Percentiles rank a stretch among this genome's conserved stretches.
Conservation (phyloP, 1,140 invertebrate genomes). For the Lepidostoma basale region DNA sequence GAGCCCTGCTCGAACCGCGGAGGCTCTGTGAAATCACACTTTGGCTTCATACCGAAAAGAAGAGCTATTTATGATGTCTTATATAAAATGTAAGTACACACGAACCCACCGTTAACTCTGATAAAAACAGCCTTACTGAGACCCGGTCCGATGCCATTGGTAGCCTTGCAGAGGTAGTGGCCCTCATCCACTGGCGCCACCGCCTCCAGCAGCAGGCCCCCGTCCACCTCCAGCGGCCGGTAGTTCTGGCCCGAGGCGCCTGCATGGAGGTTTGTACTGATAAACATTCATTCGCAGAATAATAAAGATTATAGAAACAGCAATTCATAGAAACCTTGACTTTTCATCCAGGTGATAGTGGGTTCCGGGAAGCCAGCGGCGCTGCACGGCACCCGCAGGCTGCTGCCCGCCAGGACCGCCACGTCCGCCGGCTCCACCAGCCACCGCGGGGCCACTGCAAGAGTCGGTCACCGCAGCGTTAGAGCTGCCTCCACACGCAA, state of each 20-base stretch:
- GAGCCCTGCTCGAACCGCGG: conserved; percentile 77
- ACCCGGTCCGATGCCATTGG: conserved; percentile 82
- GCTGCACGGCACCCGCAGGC: conserved; percentile 76
- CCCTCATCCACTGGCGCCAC: conserved; percentile 78
- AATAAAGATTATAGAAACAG: no score
- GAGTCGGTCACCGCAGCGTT: neutral
- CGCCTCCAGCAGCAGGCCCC: conserved; percentile 72
- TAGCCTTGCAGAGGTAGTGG: conserved; percentile 84
- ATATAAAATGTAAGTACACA: neutral
- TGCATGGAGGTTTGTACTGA: no score
- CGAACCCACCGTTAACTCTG: conserved; percentile 75
- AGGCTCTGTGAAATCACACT: conserved; percentile 65
- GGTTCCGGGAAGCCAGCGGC: conserved; percentile 81
- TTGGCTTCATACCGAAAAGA: neutral
- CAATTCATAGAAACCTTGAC: no score
- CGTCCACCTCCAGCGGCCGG: conserved; percentile 61
- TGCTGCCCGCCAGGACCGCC: conserved; percentile 73
- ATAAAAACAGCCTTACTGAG: conserved; percentile 78
- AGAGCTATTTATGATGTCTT: neutral
- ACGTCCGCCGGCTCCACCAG: conserved; percentile 77
- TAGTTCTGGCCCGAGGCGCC: conserved; percentile 33
- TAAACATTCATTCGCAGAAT: no score
- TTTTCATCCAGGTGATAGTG: conserved; percentile 74
- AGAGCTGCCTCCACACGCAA: neutral
- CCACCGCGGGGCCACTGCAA: conserved; percentile 84